A percentile compares a stretch with the other conserved stretches of the same genome.
These are phyloP conservation scores for Cephus cinctus DNA, from an alignment of 1,140 invertebrate species.

Conservation along the genomic window DNA sequence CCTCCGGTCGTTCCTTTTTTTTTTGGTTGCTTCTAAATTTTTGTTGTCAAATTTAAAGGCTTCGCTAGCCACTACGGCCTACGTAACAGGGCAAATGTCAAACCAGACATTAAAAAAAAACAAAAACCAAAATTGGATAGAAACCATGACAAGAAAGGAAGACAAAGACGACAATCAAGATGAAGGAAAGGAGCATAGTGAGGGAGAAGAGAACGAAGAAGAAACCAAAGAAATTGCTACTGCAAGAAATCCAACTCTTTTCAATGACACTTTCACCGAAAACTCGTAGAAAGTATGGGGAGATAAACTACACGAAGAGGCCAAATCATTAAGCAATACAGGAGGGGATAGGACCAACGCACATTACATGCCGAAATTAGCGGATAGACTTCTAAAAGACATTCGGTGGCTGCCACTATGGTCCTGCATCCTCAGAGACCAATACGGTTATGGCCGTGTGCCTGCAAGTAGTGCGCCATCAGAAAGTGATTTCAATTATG, in stretches of 20 bases:
- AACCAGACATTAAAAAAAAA: neutral
- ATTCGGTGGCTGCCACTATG: constrained; percentile 5
- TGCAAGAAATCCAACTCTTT: constrained; percentile 4
- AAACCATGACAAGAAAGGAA: neutral
- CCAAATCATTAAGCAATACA: neutral
- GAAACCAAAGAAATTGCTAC: neutral
- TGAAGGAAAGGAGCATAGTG: neutral
- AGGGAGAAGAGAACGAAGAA: neutral
- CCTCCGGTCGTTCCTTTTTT: too few relatives aligned
- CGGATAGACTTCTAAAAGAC: constrained; percentile 2
- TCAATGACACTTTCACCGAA: constrained; percentile 1
- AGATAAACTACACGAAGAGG: neutral
- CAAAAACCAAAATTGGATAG: neutral
- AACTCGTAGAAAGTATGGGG: constrained; percentile 1
- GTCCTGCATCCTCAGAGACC: constrained; percentile 6
- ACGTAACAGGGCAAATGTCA: too few relatives aligned
- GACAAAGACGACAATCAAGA: neutral
- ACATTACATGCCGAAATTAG: constrained; percentile 7
- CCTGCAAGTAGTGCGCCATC: constrained; percentile 5
- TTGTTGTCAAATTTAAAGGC: too few relatives aligned
- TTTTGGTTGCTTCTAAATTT: too few relatives aligned
- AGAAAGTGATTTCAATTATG: constrained; percentile 9
- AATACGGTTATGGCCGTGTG: constrained; percentile 5
- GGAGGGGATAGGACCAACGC: constrained; percentile 8
- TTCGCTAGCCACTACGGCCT: too few relatives aligned